A percentile compares a stretch with the other conserved stretches of the same genome.
Evolutionary conservation across 2,113 vertebrate genomes (phyloP).

Genomic region (Falcunculus frontatus): DNA sequence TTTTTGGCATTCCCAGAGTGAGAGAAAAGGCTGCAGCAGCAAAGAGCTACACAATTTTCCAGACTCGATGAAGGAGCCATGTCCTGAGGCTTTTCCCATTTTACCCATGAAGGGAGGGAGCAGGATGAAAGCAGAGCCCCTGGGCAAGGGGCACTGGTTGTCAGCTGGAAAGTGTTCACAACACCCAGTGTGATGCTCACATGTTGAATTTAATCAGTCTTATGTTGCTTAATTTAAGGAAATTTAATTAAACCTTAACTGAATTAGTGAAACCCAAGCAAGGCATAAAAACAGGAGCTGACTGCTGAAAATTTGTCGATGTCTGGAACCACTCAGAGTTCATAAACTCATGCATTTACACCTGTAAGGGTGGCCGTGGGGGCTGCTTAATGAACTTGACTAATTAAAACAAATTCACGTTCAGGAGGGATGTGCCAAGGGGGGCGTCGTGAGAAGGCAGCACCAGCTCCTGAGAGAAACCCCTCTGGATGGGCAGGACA

Average conservation of each 20-base stretch:
- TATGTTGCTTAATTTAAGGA: neutral
- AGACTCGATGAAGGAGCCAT: neutral
- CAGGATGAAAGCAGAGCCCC: neutral
- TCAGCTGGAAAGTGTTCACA: neutral
- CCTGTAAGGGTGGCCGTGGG: neutral
- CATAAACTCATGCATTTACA: neutral
- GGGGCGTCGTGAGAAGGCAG: neutral
- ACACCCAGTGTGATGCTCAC: neutral
- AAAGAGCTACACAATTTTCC: neutral
- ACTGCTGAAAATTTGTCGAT: neutral
- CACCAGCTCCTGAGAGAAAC: neutral
- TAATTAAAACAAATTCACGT: neutral
- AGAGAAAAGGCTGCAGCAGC: neutral
- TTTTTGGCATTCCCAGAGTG: neutral
- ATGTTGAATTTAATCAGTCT: neutral
- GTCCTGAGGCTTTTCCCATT: neutral
- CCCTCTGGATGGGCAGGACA: neutral
- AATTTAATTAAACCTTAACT: neutral
- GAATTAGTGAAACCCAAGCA: neutral
- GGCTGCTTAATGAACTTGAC: neutral
- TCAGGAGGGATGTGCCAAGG: too few relatives aligned
- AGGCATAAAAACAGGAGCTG: neutral
- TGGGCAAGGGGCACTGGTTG: accelerated
- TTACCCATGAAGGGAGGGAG: neutral
- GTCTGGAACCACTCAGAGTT: neutral